Percentiles rank a stretch among this genome's conserved stretches.
Evolutionary conservation across 2,888 invertebrate genomes (phyloP).

Genomic region (Acrobasis consociella): DNA sequence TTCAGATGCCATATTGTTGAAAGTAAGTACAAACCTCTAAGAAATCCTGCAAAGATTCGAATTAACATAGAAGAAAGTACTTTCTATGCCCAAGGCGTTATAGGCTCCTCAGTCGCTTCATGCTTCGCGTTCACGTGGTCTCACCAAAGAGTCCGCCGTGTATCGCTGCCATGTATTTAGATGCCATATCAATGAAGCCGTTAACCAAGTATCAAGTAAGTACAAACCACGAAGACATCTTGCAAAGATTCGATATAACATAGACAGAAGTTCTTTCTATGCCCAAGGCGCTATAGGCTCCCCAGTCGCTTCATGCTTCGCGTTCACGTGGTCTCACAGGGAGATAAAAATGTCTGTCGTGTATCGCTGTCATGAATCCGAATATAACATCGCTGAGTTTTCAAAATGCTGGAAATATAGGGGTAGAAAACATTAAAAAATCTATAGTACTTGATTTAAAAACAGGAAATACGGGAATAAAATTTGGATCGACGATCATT

Average conservation of each 20-base stretch:
- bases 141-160: constrained; percentile 93
- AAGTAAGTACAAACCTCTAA: too few species aligned
- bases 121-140: constrained; percentile 99
- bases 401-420: too few species aligned
- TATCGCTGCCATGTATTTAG: constrained; percentile 99
- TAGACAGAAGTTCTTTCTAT: too few species aligned
- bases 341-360: constrained; percentile 94
- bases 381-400: constrained; percentile 97
- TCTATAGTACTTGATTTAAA: too few species aligned
- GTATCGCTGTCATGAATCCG: constrained; percentile 98
- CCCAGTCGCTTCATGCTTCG: constrained; percentile 93
- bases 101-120: constrained; percentile 81
- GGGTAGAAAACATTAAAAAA: too few species aligned
- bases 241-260: too few species aligned
- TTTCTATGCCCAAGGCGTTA: too few species aligned
- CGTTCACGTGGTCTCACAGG: constrained; percentile 98
- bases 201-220: constrained; percentile 89
- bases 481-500: too few species aligned
- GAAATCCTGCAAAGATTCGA: too few species aligned
- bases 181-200: constrained; percentile 96
- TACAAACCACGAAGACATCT: constrained; percentile 35
- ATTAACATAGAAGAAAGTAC: too few species aligned
- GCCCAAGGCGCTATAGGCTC: constrained; percentile 64
- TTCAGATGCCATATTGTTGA: constrained; percentile 97
- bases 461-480: too few species aligned